Base-by-base conservation (phyloP, 1,140 invertebrate species). In the Drosophila setifemur region DNA sequence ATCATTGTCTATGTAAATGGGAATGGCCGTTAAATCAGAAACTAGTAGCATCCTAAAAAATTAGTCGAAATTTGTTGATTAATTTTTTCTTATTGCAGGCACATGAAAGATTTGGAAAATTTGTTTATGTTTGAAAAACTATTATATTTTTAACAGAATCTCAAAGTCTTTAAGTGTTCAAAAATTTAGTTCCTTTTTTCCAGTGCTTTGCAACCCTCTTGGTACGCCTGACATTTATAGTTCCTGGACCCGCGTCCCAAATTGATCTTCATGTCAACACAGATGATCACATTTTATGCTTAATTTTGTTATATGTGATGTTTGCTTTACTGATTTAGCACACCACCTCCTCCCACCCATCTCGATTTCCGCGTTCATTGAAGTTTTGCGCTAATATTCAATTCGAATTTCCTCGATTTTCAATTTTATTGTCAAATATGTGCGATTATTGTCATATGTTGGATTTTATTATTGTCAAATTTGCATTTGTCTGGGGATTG, bases 281-380 rank as follows among this genome's bases (percentile, higher is more conserved):
- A 89, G 87, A 89, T 89, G 87, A 89, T 89, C 87, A 89, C 82
- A 89, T 89, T 89, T 89, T 83, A 73, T 77, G 82, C 81, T 87
- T 86, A 87, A 86, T 86, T 87, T 85, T 76, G 47, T 69, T 73
- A 53, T 53, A 35, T 82, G 50, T 47, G 50, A 52, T 86, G 58
- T 86, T 86, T 86, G 50, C 72, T 66, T 81, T 82, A 82, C 52
- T 72, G 81, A 86, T 85, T 85, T 79, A 42, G 25, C 18, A 23
- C 43, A 63, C 60, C 60, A 61, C 60, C n/a, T 28, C 21, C 21
- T 9, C 53, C 4, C 48, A 25, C 8, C 44, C 29, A 31, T 43
- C 3, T 26, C 6, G 7, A 9, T 55, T 53, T 31, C 35, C 37
- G 23, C 48, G 67, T 47, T 67, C 18, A 28, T 14, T 35, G 33